A percentile compares a stretch with the other conserved stretches of the same genome.
phyloP scores from a whole-genome alignment of 2,797 vertebrate species.

The Muscicapa striata region DNA sequence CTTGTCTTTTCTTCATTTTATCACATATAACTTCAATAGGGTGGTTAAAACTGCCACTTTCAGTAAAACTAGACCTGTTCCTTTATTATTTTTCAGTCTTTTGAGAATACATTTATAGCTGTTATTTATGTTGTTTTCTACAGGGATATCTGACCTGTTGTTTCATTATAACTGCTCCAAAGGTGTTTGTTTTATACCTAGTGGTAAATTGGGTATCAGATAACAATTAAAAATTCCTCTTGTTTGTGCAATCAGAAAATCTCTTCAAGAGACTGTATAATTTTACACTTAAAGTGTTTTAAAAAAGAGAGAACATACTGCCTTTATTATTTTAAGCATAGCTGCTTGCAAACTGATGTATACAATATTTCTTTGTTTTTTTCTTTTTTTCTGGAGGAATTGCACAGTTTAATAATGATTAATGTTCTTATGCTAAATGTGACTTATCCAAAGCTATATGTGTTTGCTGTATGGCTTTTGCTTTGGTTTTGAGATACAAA shows the following conservation, averaged over 20 bases:
- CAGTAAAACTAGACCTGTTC: not conserved
- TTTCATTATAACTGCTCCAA: not conserved
- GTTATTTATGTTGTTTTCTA: not conserved
- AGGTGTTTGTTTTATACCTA: not conserved
- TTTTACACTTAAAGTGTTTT: not conserved
- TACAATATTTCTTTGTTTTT: not conserved
- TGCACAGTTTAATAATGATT: constrained; percentile 15
- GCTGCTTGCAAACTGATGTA: not conserved
- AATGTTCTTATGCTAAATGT: constrained; percentile 7
- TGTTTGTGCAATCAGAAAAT: not conserved
- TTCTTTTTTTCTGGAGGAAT: not conserved
- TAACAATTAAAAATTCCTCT: not conserved
- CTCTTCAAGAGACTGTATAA: not conserved
- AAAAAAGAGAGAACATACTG: not conserved
- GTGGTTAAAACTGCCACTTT: not conserved
- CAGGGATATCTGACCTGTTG: not conserved
- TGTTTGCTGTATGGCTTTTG: not conserved
- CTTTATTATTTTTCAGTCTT: not conserved
- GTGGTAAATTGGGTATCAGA: not conserved
- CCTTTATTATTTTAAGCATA: not conserved
- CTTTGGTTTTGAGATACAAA: not conserved
- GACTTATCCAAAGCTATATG: constrained; percentile 48
- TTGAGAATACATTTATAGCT: not conserved
- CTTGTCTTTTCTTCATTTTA: not conserved
- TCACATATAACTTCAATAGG: not conserved